Percentiles rank a stretch among this genome's conserved stretches.
Conservation (phyloP, 1,140 invertebrate genomes). For the Diabrotica undecimpunctata region DNA sequence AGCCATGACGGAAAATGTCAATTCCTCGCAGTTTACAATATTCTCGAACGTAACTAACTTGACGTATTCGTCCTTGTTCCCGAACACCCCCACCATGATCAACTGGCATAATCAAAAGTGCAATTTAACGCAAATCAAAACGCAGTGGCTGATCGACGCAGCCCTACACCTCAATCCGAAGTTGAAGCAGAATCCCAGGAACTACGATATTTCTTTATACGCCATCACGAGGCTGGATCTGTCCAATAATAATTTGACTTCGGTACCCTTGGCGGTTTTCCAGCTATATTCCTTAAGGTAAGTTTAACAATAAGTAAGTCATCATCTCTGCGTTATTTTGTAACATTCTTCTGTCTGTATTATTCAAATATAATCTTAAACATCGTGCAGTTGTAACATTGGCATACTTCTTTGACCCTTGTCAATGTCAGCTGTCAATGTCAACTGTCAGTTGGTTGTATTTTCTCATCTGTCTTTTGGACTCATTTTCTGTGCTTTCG, state of each 20-base stretch:
- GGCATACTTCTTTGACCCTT: no score
- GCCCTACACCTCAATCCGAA: slow-evolving; percentile 81
- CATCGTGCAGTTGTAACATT: no score
- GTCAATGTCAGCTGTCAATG: no score
- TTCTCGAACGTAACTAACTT: slow-evolving; percentile 61
- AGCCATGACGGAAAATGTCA: slow-evolving; percentile 67
- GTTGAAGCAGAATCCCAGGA: slow-evolving; percentile 66
- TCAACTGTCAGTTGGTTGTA: no score
- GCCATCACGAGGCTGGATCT: slow-evolving; percentile 93
- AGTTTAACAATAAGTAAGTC: no score
- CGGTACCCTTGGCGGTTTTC: slow-evolving; percentile 79
- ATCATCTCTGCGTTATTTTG: no score
- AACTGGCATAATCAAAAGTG: slow-evolving; percentile 89
- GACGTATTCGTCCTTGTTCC: slow-evolving; percentile 77
- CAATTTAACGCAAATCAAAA: slow-evolving; percentile 62
- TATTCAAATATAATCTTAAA: no score
- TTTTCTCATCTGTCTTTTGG: no score
- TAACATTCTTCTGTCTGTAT: no score
- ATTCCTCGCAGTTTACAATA: slow-evolving; percentile 52
- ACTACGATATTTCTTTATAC: slow-evolving; percentile 71
- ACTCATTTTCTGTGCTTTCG: no score
- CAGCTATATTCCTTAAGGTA: slow-evolving; percentile 67
- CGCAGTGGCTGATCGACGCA: slow-evolving; percentile 83
- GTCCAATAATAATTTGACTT: slow-evolving; percentile 82
- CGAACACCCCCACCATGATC: slow-evolving; percentile 83